A percentile compares a stretch with the other conserved stretches of the same genome.
Conservation (phyloP, 2,888 invertebrate species). For the Sinodicranocentrus sp. region DNA sequence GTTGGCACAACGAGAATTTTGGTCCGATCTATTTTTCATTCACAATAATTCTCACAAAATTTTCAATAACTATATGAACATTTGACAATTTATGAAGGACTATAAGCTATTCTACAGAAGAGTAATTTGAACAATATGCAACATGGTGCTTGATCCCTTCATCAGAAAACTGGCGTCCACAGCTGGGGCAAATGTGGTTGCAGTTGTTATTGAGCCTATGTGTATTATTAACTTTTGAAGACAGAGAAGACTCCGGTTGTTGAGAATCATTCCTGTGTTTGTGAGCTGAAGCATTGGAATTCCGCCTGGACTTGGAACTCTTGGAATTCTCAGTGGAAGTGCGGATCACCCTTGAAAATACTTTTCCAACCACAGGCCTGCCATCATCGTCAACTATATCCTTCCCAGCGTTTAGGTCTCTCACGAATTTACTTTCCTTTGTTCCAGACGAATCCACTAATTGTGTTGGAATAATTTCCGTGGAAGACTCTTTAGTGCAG, state of each 20-base stretch:
- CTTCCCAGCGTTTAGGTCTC: constrained; percentile 51
- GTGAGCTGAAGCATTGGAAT: too few species aligned
- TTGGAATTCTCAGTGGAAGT: constrained; percentile 43
- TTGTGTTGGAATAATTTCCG: constrained; percentile 48
- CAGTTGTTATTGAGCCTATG: not conserved
- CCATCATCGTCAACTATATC: constrained; percentile 55
- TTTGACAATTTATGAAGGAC: too few species aligned
- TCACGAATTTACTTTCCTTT: constrained; percentile 7
- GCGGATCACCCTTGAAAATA: constrained; percentile 52
- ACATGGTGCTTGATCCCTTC: constrained; percentile 36
- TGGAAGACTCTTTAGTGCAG: constrained; percentile 60
- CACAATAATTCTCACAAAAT: too few species aligned
- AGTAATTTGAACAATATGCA: constrained; percentile 32
- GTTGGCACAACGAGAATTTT: too few species aligned
- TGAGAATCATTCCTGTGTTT: too few species aligned
- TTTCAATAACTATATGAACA: too few species aligned
- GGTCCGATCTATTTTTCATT: too few species aligned
- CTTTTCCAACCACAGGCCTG: constrained; percentile 53
- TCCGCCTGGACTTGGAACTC: constrained; percentile 12
- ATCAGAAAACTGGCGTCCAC: constrained; percentile 52
- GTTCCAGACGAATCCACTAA: not conserved
- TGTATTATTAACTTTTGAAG: not conserved
- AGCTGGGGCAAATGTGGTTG: constrained; percentile 30
- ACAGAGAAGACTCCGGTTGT: constrained; percentile 5
- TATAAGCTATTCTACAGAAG: too few species aligned